Evolutionary conservation across 2,797 vertebrate genomes (phyloP).

Genomic region (Sebastes oblongus): DNA sequence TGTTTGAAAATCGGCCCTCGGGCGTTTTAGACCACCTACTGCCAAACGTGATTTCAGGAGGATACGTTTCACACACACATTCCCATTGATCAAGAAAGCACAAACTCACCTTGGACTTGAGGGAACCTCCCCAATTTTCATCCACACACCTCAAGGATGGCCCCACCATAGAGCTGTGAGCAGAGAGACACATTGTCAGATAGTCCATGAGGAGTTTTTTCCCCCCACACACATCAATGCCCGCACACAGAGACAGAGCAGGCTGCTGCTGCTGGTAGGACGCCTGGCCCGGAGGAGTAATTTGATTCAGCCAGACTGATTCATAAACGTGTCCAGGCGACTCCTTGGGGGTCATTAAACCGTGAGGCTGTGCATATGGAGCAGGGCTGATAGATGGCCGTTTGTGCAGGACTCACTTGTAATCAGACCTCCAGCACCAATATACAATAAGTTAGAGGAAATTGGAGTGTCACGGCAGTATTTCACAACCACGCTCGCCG

Average conservation of each 20-base stretch:
- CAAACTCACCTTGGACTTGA: slow-evolving; percentile 95
- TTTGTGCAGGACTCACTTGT: slow-evolving; percentile 49
- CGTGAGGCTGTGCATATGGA: slow-evolving; percentile 59
- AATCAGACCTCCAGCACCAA: slow-evolving; percentile 64
- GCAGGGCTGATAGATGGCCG: slow-evolving; percentile 61
- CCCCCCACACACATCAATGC: not conserved
- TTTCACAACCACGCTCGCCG: slow-evolving; percentile 23
- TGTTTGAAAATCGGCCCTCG: not conserved
- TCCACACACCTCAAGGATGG: slow-evolving; percentile 99
- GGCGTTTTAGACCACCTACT: slow-evolving; percentile 24
- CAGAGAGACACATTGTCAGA: slow-evolving; percentile 32
- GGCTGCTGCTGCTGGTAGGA: slow-evolving; percentile 23
- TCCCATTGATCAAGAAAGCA: not conserved
- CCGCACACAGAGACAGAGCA: slow-evolving; percentile 7
- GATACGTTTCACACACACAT: not conserved
- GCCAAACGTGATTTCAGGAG: not conserved
- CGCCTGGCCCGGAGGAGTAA: slow-evolving; percentile 41
- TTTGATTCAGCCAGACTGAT: slow-evolving; percentile 55
- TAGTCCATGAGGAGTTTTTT: not conserved
- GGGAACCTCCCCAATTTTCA: slow-evolving; percentile 99
- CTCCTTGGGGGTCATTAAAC: slow-evolving; percentile 65
- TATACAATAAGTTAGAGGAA: slow-evolving; percentile 63
- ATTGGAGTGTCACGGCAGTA: slow-evolving; percentile 58
- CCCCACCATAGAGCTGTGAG: slow-evolving; percentile 92
- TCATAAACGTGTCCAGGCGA: slow-evolving; percentile 57